Evolutionary conservation across 2,113 vertebrate genomes (phyloP), one percentile per base, ranked within the genome.

Genomic region (Myrmecobius fasciatus): DNA sequence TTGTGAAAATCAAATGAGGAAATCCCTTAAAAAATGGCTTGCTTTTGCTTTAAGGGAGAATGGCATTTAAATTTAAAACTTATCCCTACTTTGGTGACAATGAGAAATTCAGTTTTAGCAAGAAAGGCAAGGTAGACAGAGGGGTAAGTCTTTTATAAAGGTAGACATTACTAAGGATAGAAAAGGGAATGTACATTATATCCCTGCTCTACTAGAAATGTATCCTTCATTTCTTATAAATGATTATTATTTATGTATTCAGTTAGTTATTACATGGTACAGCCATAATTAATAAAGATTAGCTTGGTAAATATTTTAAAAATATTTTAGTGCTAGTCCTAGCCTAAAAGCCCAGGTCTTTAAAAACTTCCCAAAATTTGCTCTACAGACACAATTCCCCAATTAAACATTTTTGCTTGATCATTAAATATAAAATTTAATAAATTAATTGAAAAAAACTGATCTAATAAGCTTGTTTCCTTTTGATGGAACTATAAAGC

Each of bases 401-500:
- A 22, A 24, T 43, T 83, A 36, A 83, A 83, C 67, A 43, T 43
- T 43, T 83, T 83, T 83, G 20, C 67, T 43, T 43, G 67, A 20
- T 8, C 7, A 8, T 17, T 83, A 83, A 43, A 83, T 43, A n/a
- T 83, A 83, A 43, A 83, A 24, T 60, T 43, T 22, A 89, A 60
- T 26, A 36, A 92, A 14, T 90, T 56, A 94, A 75, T 83, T 83
- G 60, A 95, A 94, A 93, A 43, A 94, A n/a, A 91, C 24, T n/a
- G 51, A 92, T 91, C 53, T 26, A 49, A 60, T 91, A 26, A 43
- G 54, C 51, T 20, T 6, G 89, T 53, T 10, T 53, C 56, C 28
- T 96, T n/a, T 92, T 92, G 1, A 88, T 53, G 60, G 92, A 93
- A 96, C 2, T 93, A n/a, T 90, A 97, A 93, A 96, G 28, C 1